Percentiles rank a stretch among this genome's conserved stretches.
These are phyloP conservation scores for Drosophila leonis DNA, from an alignment of 2,888 invertebrate species.

Conservation along the genomic window DNA sequence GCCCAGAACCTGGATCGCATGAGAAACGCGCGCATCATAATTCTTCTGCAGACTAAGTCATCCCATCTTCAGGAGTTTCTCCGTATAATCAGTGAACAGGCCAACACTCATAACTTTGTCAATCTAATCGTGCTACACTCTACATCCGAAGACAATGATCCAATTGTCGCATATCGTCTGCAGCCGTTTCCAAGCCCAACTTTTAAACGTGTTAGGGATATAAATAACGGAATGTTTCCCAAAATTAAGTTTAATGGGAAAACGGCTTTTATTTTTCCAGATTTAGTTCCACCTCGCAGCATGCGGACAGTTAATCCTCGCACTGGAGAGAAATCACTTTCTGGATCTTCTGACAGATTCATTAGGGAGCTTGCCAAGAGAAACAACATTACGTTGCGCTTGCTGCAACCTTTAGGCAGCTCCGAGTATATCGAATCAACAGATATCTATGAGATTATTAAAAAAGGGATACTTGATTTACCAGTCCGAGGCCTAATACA, in stretches of 20 bases:
- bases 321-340: not conserved
- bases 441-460: not conserved
- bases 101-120: conserved; percentile 6
- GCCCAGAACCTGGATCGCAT: conserved; percentile 26
- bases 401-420: too few relatives aligned
- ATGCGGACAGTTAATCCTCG: not conserved
- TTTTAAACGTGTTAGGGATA: not conserved
- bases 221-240: not conserved
- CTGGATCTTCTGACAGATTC: not conserved
- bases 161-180: conserved; percentile 8
- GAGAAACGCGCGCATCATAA: conserved; percentile 26
- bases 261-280: not conserved
- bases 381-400: not conserved
- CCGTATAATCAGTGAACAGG: not conserved
- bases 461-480: not conserved
- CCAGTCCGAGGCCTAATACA: not conserved
- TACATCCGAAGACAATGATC: not conserved
- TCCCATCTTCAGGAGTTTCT: not conserved
- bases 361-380: not conserved
- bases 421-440: not conserved
- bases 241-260: conserved; percentile 23
- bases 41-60: conserved; percentile 14
- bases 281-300: not conserved
- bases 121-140: conserved; percentile 30
- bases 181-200: conserved; percentile 27